Evolutionary conservation across 2,888 invertebrate species (phyloP), one percentile per base, ranked within the genome.

Genomic region (Barypeithes pellucidus): DNA sequence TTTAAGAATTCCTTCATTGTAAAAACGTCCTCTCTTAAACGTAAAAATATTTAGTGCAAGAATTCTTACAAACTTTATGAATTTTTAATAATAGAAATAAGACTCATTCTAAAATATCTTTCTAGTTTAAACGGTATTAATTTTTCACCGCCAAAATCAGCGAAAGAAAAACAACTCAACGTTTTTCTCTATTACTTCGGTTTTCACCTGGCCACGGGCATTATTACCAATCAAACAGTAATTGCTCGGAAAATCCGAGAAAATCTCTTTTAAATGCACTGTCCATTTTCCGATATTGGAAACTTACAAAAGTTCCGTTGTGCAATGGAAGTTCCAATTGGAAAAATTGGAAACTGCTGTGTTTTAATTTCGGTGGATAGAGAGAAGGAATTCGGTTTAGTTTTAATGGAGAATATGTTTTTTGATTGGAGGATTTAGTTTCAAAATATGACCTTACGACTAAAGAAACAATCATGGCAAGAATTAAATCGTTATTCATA

Each of bases 221-320:
- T 71, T 71, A 71, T 71, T 71, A 71, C 65, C 65, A 71, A 71
- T 71, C 71, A 45, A 50, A 41, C 57, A 45, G 57, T 71, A 71
- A 71, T 72, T 72, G 66, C 71, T 60, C 57, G 41, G 33, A 69
- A 72, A 70, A 60, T 62, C 69, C 47, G 39, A 54, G 63, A 60
- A 70, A 72, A 66, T 60, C 71, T 36, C 60, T 72, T 72, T 72
- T 72, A 72, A 72, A 72, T 72, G 71, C 66, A 59, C 71, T 60
- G 60, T 61, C 63, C 70, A 63, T 70, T 70, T 70, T 70, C 65
- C 63, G 59, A 54, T 63, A 70, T 70, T 65, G 63, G 70, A 57
- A 70, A 70, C 70, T 70, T 70, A 63, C 57, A 70, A 70, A 70
- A 70, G 63, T 65, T 63, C 45, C 29, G 41, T 20, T 47, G 11